Conservation (phyloP, 2,888 invertebrate genomes). For the Ormyrus labotus region DNA sequence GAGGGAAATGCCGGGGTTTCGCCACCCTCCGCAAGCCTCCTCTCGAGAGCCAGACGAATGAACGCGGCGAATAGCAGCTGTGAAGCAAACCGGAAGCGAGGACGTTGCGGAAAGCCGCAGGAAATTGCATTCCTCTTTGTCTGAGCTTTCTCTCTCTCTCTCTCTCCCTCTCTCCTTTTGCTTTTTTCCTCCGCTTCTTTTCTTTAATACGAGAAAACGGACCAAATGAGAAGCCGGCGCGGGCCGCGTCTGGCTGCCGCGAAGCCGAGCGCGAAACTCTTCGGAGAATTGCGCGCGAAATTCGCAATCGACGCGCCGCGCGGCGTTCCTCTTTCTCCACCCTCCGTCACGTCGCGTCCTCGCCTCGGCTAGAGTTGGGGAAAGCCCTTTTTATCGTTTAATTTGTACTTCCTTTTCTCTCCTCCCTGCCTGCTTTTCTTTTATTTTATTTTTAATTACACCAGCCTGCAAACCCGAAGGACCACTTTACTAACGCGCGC, state of each 20-base stretch:
- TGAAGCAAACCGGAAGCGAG: conserved; percentile 43
- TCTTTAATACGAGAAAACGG: conserved; percentile 45
- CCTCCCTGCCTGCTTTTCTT: background rate
- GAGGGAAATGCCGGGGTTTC: conserved; percentile 27
- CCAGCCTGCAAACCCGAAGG: background rate
- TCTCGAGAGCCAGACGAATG: conserved; percentile 33
- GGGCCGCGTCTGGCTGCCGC: background rate
- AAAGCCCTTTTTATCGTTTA: conserved; percentile 47
- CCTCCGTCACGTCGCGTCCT: background rate
- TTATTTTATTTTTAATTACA: conserved; percentile 15
- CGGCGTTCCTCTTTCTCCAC: conserved; percentile 16
- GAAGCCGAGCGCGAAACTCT: conserved; percentile 12
- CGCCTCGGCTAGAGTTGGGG: no score
- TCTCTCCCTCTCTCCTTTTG: background rate
- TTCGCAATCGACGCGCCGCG: conserved; percentile 50
- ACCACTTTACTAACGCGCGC: background rate
- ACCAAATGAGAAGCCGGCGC: conserved; percentile 29
- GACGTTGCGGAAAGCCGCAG: conserved; percentile 56
- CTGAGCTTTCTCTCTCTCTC: conserved; percentile 26
- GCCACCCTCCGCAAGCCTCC: background rate
- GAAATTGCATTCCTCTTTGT: conserved; percentile 61
- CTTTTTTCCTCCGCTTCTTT: conserved; percentile 4
- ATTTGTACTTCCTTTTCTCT: conserved; percentile 41
- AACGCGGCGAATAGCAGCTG: conserved; percentile 49
- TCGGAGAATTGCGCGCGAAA: conserved; percentile 51